Conservation (phyloP, 2,113 vertebrate species). For the Manacus vitellinus region DNA sequence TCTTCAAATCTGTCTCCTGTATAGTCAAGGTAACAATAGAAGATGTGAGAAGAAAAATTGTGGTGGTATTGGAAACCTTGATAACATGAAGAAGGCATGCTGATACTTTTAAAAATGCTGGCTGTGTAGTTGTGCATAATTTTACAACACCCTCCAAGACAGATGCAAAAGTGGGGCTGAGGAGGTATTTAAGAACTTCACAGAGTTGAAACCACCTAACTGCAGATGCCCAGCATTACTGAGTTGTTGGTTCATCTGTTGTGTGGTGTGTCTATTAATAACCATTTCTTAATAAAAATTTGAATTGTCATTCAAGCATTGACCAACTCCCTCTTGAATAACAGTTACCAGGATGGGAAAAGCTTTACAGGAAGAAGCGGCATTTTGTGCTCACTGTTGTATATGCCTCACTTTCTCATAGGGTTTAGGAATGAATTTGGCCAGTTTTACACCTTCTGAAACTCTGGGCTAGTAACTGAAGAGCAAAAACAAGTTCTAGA, state of each 20-base stretch:
- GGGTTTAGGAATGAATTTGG: not conserved
- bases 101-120: not conserved
- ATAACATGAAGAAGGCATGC: too few relatives aligned
- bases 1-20: not conserved
- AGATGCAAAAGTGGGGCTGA: not conserved
- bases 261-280: not conserved
- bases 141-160: not conserved
- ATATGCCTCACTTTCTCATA: not conserved
- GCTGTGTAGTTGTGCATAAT: accelerated
- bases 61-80: not conserved
- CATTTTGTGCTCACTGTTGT: not conserved
- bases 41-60: not conserved
- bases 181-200: not conserved
- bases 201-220: not conserved
- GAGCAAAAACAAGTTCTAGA: not conserved
- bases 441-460: not conserved
- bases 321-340: not conserved
- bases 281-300: not conserved
- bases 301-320: not conserved
- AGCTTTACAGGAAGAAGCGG: not conserved
- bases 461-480: not conserved
- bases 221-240: accelerated
- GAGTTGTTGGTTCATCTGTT: not conserved
- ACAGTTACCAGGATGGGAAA: not conserved
- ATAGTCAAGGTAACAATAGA: not conserved